Base-by-base conservation (phyloP, 2,113 vertebrate species). In the Barbus barbus region DNA sequence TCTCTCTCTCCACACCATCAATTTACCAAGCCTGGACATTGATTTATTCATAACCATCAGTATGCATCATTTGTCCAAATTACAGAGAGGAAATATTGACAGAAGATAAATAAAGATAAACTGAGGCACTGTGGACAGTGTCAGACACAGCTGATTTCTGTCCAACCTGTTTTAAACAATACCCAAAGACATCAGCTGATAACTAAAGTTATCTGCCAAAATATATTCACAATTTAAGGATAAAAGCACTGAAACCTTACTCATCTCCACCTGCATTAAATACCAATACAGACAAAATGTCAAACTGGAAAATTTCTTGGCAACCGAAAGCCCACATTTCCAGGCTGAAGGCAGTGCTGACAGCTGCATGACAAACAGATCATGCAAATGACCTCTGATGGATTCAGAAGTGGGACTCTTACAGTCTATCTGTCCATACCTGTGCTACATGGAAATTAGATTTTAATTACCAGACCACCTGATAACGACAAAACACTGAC, bases 341-440 rank as follows among this genome's bases (percentile, higher is more conserved):
- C 38, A 44, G 71, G 22, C 73, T 44, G 28, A 76, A 81, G 73
- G 86, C 69, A 85, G 46, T 81, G 75, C 86, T 85, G 81, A 88
- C 81, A 71, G 67, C 71, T 36, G 60, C 77, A 83, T 85, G 84
- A 81, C 87, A 85, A 88, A 86, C 77, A 88, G 81, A 86, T 88
- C 84, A 86, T 88, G 84, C 81, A 85, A 83, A 88, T 88, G 86
- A 85, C 71, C 78, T 77, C 22, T 33, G 38, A 24, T 61, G 60
- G 72, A 80, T 86, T 75, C 38, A 56, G 60, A 82, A 88, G 53
- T 67, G 73, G 26, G 38, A 41, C 26, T 20, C 53, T 18, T 33
- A 67, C 24, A 72, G 53, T 56, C 51, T 20, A 58, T n/a, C 16
- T 28, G 36, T 56, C 33, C 14, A 48, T 48, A 74, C 46, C 41